Percentiles rank a stretch among this genome's conserved stretches.
Conservation (phyloP, 2,113 vertebrate genomes). For the Actinemys pallida region DNA sequence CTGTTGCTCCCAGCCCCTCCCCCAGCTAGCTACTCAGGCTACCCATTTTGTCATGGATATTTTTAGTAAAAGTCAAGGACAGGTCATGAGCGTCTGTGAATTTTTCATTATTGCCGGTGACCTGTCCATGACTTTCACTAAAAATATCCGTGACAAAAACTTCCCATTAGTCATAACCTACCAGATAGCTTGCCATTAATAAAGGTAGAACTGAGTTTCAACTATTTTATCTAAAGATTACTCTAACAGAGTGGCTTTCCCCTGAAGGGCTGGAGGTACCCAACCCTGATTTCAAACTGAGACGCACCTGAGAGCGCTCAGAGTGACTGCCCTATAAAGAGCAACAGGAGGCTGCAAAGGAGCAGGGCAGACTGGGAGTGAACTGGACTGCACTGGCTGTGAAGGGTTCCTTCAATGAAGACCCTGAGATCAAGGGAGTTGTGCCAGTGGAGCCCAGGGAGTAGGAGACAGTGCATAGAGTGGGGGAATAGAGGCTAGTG, state of each 20-base stretch:
- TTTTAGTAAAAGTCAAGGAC: no score
- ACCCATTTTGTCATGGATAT: no score
- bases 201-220: conserved; percentile 47
- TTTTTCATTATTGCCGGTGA: no score
- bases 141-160: no score
- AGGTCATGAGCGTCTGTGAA: no score
- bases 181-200: neutral
- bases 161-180: neutral
- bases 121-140: no score
- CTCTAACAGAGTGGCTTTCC: neutral
- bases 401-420: no score
- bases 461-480: neutral
- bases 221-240: conserved; percentile 13
- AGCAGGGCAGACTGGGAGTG: neutral
- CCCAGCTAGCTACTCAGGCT: no score
- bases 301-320: neutral
- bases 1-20: no score
- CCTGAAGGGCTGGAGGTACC: neutral
- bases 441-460: neutral
- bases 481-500: neutral
- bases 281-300: neutral
- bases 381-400: no score
- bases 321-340: neutral
- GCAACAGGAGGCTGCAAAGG: neutral
- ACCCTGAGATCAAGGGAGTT: neutral